Evolutionary conservation across 2,113 vertebrate species (phyloP).

Genomic region (Ciconia maguari): DNA sequence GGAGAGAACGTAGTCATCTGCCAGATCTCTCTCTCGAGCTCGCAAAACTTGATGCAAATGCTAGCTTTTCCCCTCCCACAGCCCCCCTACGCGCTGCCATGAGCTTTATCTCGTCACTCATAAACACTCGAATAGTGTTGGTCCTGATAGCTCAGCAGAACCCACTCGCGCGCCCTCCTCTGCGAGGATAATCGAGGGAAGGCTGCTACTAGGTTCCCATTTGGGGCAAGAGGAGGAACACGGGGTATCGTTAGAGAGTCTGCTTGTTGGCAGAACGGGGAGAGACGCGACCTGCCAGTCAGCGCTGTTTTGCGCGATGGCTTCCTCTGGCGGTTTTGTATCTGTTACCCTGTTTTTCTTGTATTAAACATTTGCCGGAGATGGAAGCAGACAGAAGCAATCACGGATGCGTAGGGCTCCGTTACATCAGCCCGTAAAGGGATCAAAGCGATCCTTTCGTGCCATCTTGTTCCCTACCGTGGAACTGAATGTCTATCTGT

Average conservation of each 20-base stretch:
- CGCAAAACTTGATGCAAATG: neutral
- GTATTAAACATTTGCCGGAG: slow-evolving; percentile 33
- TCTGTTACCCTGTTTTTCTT: slow-evolving; percentile 1
- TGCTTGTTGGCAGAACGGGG: neutral
- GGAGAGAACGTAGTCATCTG: neutral
- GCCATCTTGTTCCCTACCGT: slow-evolving; percentile 33
- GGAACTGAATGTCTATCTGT: slow-evolving; percentile 52
- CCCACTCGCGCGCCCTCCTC: neutral
- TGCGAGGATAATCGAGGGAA: neutral
- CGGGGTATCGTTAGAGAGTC: neutral
- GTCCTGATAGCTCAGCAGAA: neutral
- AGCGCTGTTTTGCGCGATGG: neutral
- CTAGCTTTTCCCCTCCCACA: neutral
- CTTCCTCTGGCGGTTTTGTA: neutral
- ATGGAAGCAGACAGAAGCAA: slow-evolving; percentile 45
- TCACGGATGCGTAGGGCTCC: slow-evolving; percentile 50
- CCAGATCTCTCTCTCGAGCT: neutral
- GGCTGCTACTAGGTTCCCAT: slow-evolving; percentile 28
- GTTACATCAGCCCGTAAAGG: slow-evolving; percentile 19
- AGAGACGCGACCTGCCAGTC: slow-evolving; percentile 4
- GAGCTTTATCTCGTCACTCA: neutral
- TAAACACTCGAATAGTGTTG: neutral
- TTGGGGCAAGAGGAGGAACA: neutral
- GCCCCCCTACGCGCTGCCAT: neutral
- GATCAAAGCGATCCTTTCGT: slow-evolving; percentile 60